Evolutionary conservation across 2,888 invertebrate species (phyloP).

Genomic region (Myathropa florea): DNA sequence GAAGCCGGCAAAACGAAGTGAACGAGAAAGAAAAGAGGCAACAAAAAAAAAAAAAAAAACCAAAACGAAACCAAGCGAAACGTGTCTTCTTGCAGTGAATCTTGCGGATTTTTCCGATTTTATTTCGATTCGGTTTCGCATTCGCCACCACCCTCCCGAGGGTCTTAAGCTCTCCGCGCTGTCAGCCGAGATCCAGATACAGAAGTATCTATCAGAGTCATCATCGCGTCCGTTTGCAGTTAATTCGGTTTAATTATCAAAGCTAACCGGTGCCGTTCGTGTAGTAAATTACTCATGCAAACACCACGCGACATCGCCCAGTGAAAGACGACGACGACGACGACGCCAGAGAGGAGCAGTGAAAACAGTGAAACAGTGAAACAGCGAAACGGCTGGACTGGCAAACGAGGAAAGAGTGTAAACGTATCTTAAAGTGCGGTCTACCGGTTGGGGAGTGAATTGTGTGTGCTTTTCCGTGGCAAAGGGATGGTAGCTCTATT

Average conservation of each 20-base stretch:
- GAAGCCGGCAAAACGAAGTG: constrained; percentile 46
- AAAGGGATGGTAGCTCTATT: constrained; percentile 42
- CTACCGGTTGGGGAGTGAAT: neutral
- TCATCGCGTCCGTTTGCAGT: neutral
- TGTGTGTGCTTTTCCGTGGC: neutral
- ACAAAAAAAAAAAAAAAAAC: constrained; percentile 9
- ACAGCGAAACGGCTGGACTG: too few species aligned
- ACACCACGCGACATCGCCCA: constrained; percentile 48
- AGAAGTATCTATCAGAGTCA: too few species aligned
- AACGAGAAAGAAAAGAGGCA: constrained; percentile 7
- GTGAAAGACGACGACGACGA: neutral
- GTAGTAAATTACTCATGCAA: constrained; percentile 35
- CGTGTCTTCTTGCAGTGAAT: constrained; percentile 22
- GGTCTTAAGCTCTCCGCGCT: too few species aligned
- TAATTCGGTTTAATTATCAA: constrained; percentile 47
- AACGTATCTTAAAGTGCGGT: neutral
- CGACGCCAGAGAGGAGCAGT: neutral
- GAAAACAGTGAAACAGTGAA: neutral
- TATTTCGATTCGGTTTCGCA: neutral
- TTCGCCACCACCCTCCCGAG: neutral
- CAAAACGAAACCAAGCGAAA: constrained; percentile 2
- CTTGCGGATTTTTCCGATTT: constrained; percentile 18
- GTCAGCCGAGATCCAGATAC: too few species aligned
- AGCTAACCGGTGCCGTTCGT: constrained; percentile 30
- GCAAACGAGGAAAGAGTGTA: neutral